Conservation (phyloP, 2,797 vertebrate genomes). For the Platalea minor region DNA sequence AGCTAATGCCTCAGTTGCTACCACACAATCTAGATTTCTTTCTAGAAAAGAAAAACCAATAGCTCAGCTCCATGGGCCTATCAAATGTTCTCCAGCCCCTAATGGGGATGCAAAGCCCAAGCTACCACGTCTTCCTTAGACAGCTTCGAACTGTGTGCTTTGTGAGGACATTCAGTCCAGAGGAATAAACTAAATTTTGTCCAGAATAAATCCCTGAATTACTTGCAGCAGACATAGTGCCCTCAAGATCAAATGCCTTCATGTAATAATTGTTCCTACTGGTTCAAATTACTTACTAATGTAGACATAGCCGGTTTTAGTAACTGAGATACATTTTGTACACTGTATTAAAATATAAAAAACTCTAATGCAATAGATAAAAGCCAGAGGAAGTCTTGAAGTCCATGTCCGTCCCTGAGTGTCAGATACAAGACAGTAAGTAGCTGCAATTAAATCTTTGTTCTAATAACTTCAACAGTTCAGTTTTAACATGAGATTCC, state of each 20-base stretch:
- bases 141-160: not conserved
- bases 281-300: not conserved
- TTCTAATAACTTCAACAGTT: not conserved
- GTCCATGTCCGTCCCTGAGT: not conserved
- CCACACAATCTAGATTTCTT: not conserved
- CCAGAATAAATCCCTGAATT: not conserved
- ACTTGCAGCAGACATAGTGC: not conserved
- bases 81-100: not conserved
- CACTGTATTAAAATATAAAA: not conserved
- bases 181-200: not conserved
- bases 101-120: not conserved
- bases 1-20: not conserved
- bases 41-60: not conserved
- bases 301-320: not conserved
- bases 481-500: not conserved
- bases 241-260: not conserved
- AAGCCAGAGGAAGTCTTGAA: not conserved
- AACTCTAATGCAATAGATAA: not conserved
- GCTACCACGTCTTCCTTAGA: not conserved
- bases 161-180: not conserved
- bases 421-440: not conserved
- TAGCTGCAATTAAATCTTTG: not conserved
- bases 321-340: not conserved
- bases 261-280: not conserved
- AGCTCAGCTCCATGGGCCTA: not conserved